Base-by-base conservation (phyloP, 2,797 vertebrate species). In the Anabas testudineus region DNA sequence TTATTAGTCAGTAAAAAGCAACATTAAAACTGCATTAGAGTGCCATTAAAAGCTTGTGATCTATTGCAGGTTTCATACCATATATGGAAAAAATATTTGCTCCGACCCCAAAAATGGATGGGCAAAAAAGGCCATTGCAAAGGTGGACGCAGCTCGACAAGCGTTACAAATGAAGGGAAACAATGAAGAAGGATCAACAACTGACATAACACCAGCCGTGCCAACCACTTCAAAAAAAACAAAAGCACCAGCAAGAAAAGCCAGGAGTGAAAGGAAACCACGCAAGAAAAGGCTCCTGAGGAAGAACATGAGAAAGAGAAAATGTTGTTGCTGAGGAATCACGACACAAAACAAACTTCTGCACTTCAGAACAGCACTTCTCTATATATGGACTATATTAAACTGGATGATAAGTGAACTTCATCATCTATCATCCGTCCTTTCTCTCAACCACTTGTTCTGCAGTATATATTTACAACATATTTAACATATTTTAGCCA, bases 31-130 rank as follows among this genome's bases (percentile, higher is more conserved):
- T 47, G 7, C 4, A 26, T 37, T 37, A 14, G 0, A 0, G 7
- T 24, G 18, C 3, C 7, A 24, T 47, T 84, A 80, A 81, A 21
- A 14, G 0, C 15, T 53, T 21, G 28, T 4, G 15, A 61, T 61
- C 19, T 5, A 36, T 80, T 85, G 7, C 78, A 94, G 92, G 52
- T 81, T 93, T 55, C 0, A 1, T 5, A 82, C 75, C 1, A 3
- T 1, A 0, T 0, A 0, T 0, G 65, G 57, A 21, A 69, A 5
- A 0, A 68, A 0, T 0, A 36, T 90, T 22, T 93, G 91, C 71
- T 80, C 79, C 0, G 7, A 90, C 26, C 91, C 87, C 0, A 1
- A 14, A 3, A 3, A 0, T 4, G 0, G 0, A 0, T 90, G 80
- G 85, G 39, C 82, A 5, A 47, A 24, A 19, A 61, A 0, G 2